Conservation (phyloP, 2,113 vertebrate genomes). For the Eurypyga helias region DNA sequence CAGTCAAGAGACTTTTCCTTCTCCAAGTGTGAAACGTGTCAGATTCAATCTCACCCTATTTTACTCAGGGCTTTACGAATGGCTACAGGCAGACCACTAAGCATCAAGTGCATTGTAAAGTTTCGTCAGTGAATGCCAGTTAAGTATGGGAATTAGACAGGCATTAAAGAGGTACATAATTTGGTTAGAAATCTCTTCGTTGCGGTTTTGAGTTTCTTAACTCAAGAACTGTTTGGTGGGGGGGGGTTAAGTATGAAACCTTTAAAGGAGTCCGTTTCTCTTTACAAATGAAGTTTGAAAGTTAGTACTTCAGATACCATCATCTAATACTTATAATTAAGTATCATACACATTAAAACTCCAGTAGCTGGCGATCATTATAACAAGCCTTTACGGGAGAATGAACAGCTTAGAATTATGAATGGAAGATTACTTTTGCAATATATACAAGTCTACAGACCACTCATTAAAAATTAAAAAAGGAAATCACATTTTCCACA, state of each 20-base stretch:
- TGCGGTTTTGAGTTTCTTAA: background rate
- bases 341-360: background rate
- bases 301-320: background rate
- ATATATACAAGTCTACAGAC: background rate
- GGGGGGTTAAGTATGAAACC: fast-evolving
- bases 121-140: background rate
- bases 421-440: background rate
- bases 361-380: background rate
- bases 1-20: background rate
- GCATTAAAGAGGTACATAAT: background rate
- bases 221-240: background rate
- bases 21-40: background rate
- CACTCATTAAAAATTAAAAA: background rate
- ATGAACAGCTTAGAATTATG: background rate
- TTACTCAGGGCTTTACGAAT: background rate
- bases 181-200: background rate
- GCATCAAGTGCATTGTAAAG: background rate
- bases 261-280: fast-evolving
- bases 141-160: background rate
- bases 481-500: background rate
- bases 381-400: background rate
- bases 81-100: background rate
- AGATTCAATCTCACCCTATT: background rate
- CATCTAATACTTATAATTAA: background rate
- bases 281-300: background rate